These are phyloP conservation scores for Melinaea menophilus DNA, from an alignment of 2,888 invertebrate genomes.

Conservation along the genomic window DNA sequence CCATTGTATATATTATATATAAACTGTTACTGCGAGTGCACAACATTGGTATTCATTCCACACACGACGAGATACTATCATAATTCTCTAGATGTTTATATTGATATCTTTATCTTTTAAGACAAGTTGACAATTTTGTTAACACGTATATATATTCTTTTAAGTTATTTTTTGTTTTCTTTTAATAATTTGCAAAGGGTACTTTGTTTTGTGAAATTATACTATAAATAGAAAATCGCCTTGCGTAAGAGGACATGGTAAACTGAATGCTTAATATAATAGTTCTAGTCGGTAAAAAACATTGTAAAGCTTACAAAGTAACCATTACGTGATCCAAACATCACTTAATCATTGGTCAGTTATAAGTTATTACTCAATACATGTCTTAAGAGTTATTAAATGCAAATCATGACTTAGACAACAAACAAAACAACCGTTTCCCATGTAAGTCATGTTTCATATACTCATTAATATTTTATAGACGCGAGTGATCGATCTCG, in stretches of 20 bases:
- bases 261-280: no score
- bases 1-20: slow-evolving; percentile 23
- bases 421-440: slow-evolving; percentile 3
- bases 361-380: background rate
- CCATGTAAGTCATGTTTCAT: slow-evolving; percentile 5
- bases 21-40: slow-evolving; percentile 48
- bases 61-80: slow-evolving; percentile 48
- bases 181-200: background rate
- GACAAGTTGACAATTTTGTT: slow-evolving; percentile 1
- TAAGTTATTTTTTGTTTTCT: slow-evolving; percentile 5
- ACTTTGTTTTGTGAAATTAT: no score
- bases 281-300: no score
- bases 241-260: no score
- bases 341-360: no score
- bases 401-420: background rate
- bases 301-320: no score
- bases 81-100: slow-evolving; percentile 25
- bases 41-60: slow-evolving; percentile 52
- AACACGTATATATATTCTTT: slow-evolving; percentile 8
- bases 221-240: no score
- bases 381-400: background rate
- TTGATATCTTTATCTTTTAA: slow-evolving; percentile 27
- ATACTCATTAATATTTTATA: slow-evolving; percentile 26
- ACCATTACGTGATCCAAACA: no score
- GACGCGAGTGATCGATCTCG: slow-evolving; percentile 28